phyloP scores from a whole-genome alignment of 1,140 invertebrate genomes.

The Drosophila ananassae region DNA sequence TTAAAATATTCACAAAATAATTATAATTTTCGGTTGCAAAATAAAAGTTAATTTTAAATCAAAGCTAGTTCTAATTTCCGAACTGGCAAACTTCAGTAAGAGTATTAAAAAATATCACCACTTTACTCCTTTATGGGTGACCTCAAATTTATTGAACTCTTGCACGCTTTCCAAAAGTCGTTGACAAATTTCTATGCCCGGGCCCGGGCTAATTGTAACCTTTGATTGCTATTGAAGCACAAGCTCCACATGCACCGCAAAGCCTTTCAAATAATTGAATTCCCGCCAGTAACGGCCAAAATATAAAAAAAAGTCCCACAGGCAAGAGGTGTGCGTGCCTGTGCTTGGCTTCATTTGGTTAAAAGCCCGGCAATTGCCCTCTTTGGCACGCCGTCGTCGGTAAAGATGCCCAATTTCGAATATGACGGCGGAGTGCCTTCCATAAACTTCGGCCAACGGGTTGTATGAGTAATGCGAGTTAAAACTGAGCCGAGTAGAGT shows the following conservation, averaged over 20 bases:
- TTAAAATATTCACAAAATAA: too few relatives aligned
- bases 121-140: background rate
- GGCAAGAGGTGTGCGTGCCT: slow-evolving; percentile 34
- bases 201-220: slow-evolving; percentile 54
- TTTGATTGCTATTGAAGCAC: slow-evolving; percentile 49
- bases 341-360: slow-evolving; percentile 56
- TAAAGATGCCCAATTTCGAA: slow-evolving; percentile 42
- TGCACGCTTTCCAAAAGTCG: slow-evolving; percentile 69
- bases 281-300: slow-evolving; percentile 7
- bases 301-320: slow-evolving; percentile 6
- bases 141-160: slow-evolving; percentile 46
- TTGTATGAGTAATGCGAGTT: slow-evolving; percentile 61
- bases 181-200: slow-evolving; percentile 42
- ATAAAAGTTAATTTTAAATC: too few relatives aligned
- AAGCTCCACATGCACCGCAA: slow-evolving; percentile 33
- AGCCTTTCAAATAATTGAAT: slow-evolving; percentile 63
- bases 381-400: slow-evolving; percentile 16
- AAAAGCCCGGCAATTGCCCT: slow-evolving; percentile 55
- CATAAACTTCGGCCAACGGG: slow-evolving; percentile 42
- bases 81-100: background rate
- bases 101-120: slow-evolving; percentile 16
- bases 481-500: slow-evolving; percentile 10
- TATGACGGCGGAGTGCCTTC: slow-evolving; percentile 12
- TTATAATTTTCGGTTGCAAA: too few relatives aligned
- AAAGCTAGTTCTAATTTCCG: too few relatives aligned